A percentile compares a stretch with the other conserved stretches of the same genome.
Evolutionary conservation across 2,113 vertebrate species (phyloP).

Genomic region (Chionodraco myersi): DNA sequence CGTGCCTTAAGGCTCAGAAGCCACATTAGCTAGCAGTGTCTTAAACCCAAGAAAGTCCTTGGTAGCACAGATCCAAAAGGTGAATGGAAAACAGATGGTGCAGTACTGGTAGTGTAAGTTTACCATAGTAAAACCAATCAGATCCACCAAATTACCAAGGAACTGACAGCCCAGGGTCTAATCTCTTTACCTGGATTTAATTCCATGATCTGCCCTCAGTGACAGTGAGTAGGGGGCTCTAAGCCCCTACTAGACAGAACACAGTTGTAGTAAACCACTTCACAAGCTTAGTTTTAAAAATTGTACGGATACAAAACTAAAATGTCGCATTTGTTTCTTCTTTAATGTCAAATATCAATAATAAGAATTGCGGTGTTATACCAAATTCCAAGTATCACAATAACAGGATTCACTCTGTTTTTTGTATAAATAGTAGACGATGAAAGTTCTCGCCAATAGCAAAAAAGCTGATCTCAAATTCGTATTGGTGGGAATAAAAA

Average conservation of each 20-base stretch:
- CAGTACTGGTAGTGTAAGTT: background rate
- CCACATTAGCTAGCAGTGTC: background rate
- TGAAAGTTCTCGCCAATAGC: background rate
- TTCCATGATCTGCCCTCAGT: slow-evolving; percentile 16
- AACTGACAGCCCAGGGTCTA: slow-evolving; percentile 28
- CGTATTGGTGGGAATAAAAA: background rate
- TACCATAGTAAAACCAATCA: slow-evolving; percentile 14
- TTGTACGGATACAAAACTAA: background rate
- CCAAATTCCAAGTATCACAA: background rate
- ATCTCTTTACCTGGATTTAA: slow-evolving; percentile 63
- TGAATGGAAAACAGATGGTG: slow-evolving; percentile 20
- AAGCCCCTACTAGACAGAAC: slow-evolving; percentile 8
- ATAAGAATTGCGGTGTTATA: background rate
- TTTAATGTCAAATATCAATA: background rate
- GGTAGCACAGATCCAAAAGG: background rate
- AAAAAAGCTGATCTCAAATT: background rate
- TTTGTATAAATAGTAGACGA: background rate
- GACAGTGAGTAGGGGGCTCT: slow-evolving; percentile 5
- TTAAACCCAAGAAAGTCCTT: background rate
- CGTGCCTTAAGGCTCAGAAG: background rate
- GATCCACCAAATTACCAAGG: slow-evolving; percentile 41
- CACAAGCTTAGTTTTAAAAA: background rate
- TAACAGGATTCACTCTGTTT: background rate
- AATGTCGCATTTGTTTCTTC: background rate
- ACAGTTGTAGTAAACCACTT: background rate